Evolutionary conservation across 2,888 invertebrate species (phyloP), one percentile per base, ranked within the genome.

Genomic region (Siphonodentalium dalli): DNA sequence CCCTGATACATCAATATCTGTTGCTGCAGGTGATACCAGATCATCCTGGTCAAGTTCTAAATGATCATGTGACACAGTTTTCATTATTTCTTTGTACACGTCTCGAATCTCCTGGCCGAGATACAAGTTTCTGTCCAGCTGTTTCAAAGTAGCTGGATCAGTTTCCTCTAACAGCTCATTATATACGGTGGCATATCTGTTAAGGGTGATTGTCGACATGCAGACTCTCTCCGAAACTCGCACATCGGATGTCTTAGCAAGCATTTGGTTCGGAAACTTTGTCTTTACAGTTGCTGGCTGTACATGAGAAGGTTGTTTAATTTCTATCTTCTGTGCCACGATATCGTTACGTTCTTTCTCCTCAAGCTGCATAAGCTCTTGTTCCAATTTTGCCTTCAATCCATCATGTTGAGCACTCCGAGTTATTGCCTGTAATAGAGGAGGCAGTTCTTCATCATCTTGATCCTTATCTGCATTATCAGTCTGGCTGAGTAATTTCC

Each of bases 151-250:
- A n/a, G 60, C 63, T 5, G 72, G 70, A 53, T 77, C 75, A 67
- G 81, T 78, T 78, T 81, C 80, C 45, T 75, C 79, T 11, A 69
- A 55, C 3, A 81, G 71, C 47, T 81, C 79, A 65, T 81, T 81
- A 63, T 78, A 81, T 40, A 81, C 77, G 4, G 81, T 74, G 15
- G 68, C 58, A 51, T 69, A 69, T 46, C 72, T 66, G 31, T 70
- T 61, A 2, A 81, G 65, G 0, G 77, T 78, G 28, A 80, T 70
- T 13, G 78, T 74, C 7, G 76, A 77, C 65, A 78, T 71, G 58
- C 80, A 77, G 2, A 79, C 72, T 41, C 80, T 58, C 59, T 80
- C 80, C 13, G 81, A 79, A 20, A 80, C 75, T 15, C 80, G 63
- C 20, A 79, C 68, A 64, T 80, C 81, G 26, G 79, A 78, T n/a